Percentiles rank a stretch among this genome's conserved stretches.
Evolutionary conservation across 2,113 vertebrate genomes (phyloP).

Genomic region (Aspidoscelis tigris): DNA sequence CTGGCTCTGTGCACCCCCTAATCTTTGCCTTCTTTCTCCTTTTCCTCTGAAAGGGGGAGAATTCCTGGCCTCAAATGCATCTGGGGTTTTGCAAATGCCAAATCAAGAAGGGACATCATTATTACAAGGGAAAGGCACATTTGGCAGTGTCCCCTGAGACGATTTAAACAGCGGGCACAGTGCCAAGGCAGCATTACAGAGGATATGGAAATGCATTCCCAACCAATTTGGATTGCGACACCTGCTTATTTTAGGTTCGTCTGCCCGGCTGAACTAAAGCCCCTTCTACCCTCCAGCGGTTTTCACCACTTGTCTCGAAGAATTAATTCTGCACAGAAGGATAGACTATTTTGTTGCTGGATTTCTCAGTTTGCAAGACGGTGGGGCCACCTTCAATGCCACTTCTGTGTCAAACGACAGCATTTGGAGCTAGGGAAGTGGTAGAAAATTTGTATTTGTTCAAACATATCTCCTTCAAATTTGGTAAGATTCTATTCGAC

Average conservation of each 20-base stretch:
- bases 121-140: slow-evolving; percentile 39
- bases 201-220: slow-evolving; percentile 29
- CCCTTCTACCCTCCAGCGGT: slow-evolving; percentile 30
- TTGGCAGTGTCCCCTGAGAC: not conserved
- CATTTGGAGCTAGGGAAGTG: no score
- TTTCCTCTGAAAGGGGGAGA: not conserved
- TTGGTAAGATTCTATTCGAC: no score
- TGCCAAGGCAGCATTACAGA: slow-evolving; percentile 38
- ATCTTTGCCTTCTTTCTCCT: not conserved
- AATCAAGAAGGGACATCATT: slow-evolving; percentile 36
- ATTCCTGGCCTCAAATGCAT: not conserved
- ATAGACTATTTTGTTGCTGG: not conserved
- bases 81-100: slow-evolving; percentile 38
- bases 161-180: slow-evolving; percentile 51
- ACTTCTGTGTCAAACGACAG: no score
- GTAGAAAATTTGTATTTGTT: no score
- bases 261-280: not conserved
- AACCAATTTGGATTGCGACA: slow-evolving; percentile 6
- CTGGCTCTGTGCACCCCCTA: no score
- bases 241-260: not conserved
- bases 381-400: no score
- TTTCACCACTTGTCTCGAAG: slow-evolving; percentile 31
- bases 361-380: not conserved
- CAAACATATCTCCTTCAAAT: no score
- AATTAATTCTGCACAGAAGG: not conserved